Base-by-base conservation (phyloP, 2,113 vertebrate genomes). In the Sapayoa aenigma region DNA sequence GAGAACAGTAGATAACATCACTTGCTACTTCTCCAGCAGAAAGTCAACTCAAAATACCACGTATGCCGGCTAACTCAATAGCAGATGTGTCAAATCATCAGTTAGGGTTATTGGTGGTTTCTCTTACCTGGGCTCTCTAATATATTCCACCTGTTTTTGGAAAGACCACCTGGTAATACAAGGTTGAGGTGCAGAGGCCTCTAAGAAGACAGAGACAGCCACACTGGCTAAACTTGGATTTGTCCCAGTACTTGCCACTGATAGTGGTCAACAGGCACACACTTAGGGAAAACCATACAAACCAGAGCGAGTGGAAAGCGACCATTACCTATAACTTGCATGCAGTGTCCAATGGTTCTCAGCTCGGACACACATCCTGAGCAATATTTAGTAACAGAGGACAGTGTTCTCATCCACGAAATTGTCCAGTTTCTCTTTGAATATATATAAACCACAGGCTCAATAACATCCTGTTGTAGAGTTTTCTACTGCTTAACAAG, bases 221-320 rank as follows among this genome's bases (percentile, higher is more conserved):
- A 9, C 19, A 7, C 7, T 59, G 49, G 39, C 50, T 53, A 72
- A 77, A 33, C 30, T 5, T 11, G 22, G 35, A 56, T 18, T 17
- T 52, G 37, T 56, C 18, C 41, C 41, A 69, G 24, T 41, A 28
- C 14, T 56, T 79, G 16, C 30, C 22, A 25, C 4, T n/a, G 65
- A 22, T 31, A 58, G 31, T n/a, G 46, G 37, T 30, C 56, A 66
- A 35, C 78, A 86, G 19, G 37, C 50, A 56, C 33, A 47, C 23
- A 33, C 30, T 21, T 6, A 27, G 47, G 42, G 37, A 55, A 39
- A 66, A 35, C 14, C 3, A 4, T 49, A 56, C n/a, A 39, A 39
- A 13, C 0, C 1, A 52, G 30, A 66, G 30, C 0, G 2, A 74
- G 60, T 0, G 2, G 1, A 18, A 10, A 87, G 21, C 0, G 0